phyloP scores from a whole-genome alignment of 2,113 vertebrate genomes.

The Eleginops maclovinus region DNA sequence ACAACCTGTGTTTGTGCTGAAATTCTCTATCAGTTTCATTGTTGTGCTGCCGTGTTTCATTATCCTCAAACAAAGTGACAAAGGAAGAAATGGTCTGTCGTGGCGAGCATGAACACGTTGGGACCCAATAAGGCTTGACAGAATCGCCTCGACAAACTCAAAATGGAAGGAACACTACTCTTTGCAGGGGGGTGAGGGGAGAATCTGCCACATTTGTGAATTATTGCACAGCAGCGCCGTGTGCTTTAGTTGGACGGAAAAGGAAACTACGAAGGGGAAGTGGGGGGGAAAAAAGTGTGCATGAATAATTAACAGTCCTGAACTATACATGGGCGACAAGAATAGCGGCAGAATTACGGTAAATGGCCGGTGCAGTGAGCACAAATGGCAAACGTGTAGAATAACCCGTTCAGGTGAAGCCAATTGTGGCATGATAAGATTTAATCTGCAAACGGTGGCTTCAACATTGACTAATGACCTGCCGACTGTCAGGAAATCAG shows the following conservation, averaged over 20 bases:
- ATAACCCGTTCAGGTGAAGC: conserved; percentile 30
- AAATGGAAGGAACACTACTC: conserved; percentile 35
- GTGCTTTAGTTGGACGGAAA: conserved; percentile 13
- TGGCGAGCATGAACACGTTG: conserved; percentile 27
- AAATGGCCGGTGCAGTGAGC: conserved; percentile 1
- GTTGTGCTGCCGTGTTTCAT: conserved; percentile 70
- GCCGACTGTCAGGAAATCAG: conserved; percentile 49
- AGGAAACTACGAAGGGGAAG: background rate
- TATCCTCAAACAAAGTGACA: conserved; percentile 63
- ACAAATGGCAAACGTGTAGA: conserved; percentile 47
- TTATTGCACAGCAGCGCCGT: conserved; percentile 49
- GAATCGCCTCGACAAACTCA: conserved; percentile 47
- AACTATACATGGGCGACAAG: conserved; percentile 65
- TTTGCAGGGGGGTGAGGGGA: background rate
- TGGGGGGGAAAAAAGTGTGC: conserved; percentile 22
- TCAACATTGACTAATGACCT: conserved; percentile 50
- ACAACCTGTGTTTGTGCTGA: conserved; percentile 47
- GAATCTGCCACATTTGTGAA: conserved; percentile 34
- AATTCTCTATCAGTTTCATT: conserved; percentile 67
- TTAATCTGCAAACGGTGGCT: conserved; percentile 37
- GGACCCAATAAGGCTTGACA: conserved; percentile 54
- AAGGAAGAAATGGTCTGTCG: conserved; percentile 46
- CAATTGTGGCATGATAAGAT: conserved; percentile 40
- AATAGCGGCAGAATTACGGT: conserved; percentile 40
- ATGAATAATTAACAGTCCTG: conserved; percentile 72